These are phyloP conservation scores for Petrosia ficiformis DNA, from an alignment of 37 sponge, comb jelly and placozoan species.

Conservation along the genomic window DNA sequence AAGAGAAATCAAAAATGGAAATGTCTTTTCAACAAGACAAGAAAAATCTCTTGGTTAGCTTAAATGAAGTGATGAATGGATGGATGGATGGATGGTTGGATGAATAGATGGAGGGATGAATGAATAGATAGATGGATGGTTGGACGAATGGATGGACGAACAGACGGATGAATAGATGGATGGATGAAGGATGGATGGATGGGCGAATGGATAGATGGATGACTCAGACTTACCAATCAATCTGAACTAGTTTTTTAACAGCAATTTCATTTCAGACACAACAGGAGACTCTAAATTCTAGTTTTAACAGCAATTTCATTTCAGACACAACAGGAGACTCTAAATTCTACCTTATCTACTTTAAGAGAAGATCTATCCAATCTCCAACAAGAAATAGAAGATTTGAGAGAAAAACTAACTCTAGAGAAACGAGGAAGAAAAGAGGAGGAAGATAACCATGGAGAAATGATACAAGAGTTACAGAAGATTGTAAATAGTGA, in stretches of 20 bases:
- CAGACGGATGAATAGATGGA: background rate
- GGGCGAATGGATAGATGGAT: background rate
- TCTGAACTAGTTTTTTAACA: no score
- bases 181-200: no score
- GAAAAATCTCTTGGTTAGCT: conserved; percentile 55
- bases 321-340: no score
- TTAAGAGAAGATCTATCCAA: no score
- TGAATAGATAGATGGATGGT: background rate
- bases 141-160: background rate
- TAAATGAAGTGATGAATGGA: background rate
- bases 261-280: no score
- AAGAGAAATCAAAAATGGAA: conserved; percentile 82
- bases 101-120: background rate
- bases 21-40: conserved; percentile 83
- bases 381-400: conserved; percentile 8
- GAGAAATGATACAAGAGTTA: conserved; percentile 74
- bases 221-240: no score
- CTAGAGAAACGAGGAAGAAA: conserved; percentile 55
- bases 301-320: no score
- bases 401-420: conserved; percentile 44
- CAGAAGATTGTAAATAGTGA: conserved; percentile 64
- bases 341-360: no score
- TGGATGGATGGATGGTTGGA: background rate
- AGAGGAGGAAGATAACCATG: conserved; percentile 61
- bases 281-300: background rate